These are phyloP conservation scores for Eupsilia transversa DNA, from an alignment of 2,888 invertebrate genomes.

Conservation along the genomic window DNA sequence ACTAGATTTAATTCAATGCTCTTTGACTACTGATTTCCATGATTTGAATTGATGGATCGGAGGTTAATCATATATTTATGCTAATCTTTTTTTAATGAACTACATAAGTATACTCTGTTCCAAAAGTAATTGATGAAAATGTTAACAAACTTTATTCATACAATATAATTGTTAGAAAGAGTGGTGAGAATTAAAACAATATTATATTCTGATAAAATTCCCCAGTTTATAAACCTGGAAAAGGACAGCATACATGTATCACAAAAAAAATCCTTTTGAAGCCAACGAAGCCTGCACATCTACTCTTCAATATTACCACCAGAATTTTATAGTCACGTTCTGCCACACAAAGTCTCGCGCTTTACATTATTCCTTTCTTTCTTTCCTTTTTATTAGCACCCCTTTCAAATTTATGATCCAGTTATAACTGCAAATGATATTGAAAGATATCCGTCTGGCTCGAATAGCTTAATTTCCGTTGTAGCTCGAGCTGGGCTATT, in stretches of 20 bases:
- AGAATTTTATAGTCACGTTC: slow-evolving; percentile 20
- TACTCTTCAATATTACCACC: slow-evolving; percentile 9
- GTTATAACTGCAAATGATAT: slow-evolving; percentile 52
- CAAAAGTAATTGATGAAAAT: neutral
- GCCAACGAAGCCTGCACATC: neutral
- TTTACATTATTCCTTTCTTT: slow-evolving; percentile 14
- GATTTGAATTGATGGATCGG: neutral
- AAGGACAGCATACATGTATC: neutral
- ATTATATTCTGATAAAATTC: neutral
- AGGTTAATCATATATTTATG: neutral
- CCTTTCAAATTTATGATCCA: slow-evolving; percentile 41
- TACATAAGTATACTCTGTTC: neutral
- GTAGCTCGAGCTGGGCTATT: slow-evolving; percentile 10
- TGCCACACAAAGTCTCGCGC: neutral
- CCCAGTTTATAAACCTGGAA: neutral
- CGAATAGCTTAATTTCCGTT: slow-evolving; percentile 41
- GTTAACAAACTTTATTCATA: neutral
- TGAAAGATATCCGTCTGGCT: slow-evolving; percentile 29
- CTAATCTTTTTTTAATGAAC: neutral
- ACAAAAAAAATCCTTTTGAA: neutral
- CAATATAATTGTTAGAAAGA: neutral
- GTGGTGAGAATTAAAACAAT: neutral
- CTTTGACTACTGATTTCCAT: slow-evolving; percentile 16
- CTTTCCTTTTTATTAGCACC: slow-evolving; percentile 10
- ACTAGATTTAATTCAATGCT: slow-evolving; percentile 7